These are phyloP conservation scores for Phymorhynchus buccinoides DNA, from an alignment of 1,140 invertebrate genomes.

Conservation along the genomic window DNA sequence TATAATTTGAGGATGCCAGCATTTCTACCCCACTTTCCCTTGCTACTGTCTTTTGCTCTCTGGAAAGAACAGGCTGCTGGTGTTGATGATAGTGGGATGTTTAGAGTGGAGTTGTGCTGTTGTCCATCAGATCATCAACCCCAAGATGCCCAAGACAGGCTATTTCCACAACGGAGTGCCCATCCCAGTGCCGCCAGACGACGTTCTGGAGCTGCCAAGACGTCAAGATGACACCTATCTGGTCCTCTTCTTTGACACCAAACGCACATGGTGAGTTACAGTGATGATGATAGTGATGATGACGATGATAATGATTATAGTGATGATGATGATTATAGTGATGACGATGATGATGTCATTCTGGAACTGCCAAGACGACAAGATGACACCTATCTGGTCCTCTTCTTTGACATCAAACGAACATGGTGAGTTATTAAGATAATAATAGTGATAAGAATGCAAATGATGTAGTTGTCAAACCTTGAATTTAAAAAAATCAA, in stretches of 20 bases:
- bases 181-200: conserved; percentile 91
- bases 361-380: conserved; percentile 86
- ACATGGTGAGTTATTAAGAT: conserved; percentile 91
- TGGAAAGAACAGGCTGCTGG: too few species aligned
- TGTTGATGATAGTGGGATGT: not conserved
- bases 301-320: too few species aligned
- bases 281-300: not conserved
- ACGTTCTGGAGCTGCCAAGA: conserved; percentile 87
- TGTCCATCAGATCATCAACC: conserved; percentile 85
- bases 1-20: too few species aligned
- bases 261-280: conserved; percentile 86
- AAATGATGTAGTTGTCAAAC: too few species aligned
- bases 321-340: too few species aligned
- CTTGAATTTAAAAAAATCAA: too few species aligned
- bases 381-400: conserved; percentile 87
- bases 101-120: not conserved
- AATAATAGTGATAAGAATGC: too few species aligned
- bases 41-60: too few species aligned
- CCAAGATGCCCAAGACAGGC: conserved; percentile 89
- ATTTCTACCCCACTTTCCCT: too few species aligned
- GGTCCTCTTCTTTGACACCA: conserved; percentile 95
- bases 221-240: conserved; percentile 88
- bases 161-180: conserved; percentile 94
- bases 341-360: too few species aligned
- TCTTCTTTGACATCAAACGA: conserved; percentile 95